Percentiles rank a stretch among this genome's conserved stretches.
These are phyloP conservation scores for Centropristis striata DNA, from an alignment of 2,113 vertebrate species.

Conservation along the genomic window DNA sequence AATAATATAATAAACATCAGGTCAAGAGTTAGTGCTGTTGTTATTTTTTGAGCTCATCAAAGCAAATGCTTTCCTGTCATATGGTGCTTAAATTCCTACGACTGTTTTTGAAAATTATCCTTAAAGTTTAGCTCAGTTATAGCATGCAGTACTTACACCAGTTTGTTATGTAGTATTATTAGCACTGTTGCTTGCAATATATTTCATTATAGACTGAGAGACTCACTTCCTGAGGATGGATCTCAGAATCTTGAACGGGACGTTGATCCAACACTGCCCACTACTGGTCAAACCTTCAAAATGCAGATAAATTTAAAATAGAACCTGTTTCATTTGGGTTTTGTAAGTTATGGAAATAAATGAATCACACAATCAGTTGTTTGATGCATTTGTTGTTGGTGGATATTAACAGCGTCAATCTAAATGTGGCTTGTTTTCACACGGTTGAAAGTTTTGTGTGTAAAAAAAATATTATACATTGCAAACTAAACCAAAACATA, in stretches of 20 bases:
- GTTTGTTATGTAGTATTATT: background rate
- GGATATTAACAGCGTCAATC: background rate
- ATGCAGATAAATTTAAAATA: slow-evolving; percentile 1
- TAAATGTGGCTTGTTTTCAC: background rate
- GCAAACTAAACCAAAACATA: background rate
- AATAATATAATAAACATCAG: slow-evolving; percentile 14
- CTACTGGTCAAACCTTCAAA: slow-evolving; percentile 21
- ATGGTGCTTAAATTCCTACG: background rate
- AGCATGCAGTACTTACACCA: background rate
- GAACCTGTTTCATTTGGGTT: background rate
- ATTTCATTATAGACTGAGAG: slow-evolving; percentile 3
- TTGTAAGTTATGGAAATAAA: background rate
- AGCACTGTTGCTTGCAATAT: background rate
- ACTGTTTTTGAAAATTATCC: background rate
- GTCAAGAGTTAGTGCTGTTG: background rate
- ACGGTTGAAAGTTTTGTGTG: background rate
- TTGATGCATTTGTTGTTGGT: background rate
- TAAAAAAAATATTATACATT: background rate
- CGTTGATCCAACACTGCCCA: slow-evolving; percentile 25
- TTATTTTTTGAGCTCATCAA: slow-evolving; percentile 10
- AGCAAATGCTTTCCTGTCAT: slow-evolving; percentile 6
- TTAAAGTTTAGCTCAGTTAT: background rate
- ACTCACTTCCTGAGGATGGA: background rate
- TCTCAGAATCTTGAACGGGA: background rate
- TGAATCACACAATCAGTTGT: background rate